Evolutionary conservation across 2,888 invertebrate genomes (phyloP).

Genomic region (Gerosis bhagava): DNA sequence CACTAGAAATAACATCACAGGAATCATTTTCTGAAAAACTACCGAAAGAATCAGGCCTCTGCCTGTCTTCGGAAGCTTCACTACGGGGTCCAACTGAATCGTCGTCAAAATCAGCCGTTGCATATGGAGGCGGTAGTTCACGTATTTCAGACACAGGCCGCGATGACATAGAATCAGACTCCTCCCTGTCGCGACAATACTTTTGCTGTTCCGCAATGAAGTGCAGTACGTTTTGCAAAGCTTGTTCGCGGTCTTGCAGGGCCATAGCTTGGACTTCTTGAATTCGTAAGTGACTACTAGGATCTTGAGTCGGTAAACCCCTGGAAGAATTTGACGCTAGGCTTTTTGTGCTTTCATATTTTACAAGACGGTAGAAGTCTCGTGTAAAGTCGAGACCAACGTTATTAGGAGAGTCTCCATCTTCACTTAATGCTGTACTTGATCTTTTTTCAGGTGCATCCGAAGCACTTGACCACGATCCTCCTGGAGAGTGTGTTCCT

Average conservation of each 20-base stretch:
- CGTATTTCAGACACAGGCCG: slow-evolving; percentile 81
- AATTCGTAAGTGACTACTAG: slow-evolving; percentile 65
- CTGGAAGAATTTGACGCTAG: slow-evolving; percentile 88
- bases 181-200: slow-evolving; percentile 84
- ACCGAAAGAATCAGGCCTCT: slow-evolving; percentile 71
- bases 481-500: slow-evolving; percentile 81
- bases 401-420: slow-evolving; percentile 84
- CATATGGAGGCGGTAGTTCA: slow-evolving; percentile 78
- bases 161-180: slow-evolving; percentile 80
- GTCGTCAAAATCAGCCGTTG: slow-evolving; percentile 72
- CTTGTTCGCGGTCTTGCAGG: slow-evolving; percentile 85
- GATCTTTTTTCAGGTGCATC: slow-evolving; percentile 86
- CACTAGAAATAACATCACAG: slow-evolving; percentile 61
- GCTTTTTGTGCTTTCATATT: slow-evolving; percentile 91
- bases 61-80: slow-evolving; percentile 73
- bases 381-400: slow-evolving; percentile 89
- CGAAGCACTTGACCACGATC: slow-evolving; percentile 82
- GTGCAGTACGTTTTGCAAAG: slow-evolving; percentile 87
- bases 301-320: slow-evolving; percentile 82
- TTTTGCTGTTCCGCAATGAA: slow-evolving; percentile 91
- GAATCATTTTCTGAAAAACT: slow-evolving; percentile 78
- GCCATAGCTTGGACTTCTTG: slow-evolving; percentile 74
- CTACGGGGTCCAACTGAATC: slow-evolving; percentile 74
- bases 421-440: slow-evolving; percentile 86
- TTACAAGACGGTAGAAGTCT: slow-evolving; percentile 91